Evolutionary conservation across 1,140 invertebrate genomes (phyloP), one percentile per base, ranked within the genome.

Genomic region (Dendroctonus valens): DNA sequence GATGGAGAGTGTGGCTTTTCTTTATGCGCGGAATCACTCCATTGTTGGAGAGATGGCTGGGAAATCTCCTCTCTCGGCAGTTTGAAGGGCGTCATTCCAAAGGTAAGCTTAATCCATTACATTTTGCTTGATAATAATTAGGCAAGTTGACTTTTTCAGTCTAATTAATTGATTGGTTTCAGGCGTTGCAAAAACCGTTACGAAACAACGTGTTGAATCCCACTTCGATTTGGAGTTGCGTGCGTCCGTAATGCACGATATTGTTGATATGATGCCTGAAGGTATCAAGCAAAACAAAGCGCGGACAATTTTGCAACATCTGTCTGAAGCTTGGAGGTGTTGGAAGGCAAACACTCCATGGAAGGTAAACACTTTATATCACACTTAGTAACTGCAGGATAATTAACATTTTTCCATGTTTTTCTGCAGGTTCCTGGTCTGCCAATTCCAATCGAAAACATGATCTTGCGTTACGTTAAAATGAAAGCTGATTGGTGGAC

Each of bases 401-500:
- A 26, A 26, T 26, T 26, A 1, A 26, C 26, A 26, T 26, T 26
- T 3, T 26, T 26, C 26, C 26, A 26, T 26, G 26, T 26, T 49
- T 7, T 59, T 49, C 59, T 76, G 9, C 64, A 86, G 83, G 94
- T 99, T 2, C 98, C 98, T 7, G 97, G 97, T 5, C 81, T 99
- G 7, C 98, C 98, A 0, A 99, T 94, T 51, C 98, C 98, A 0
- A 99, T 99, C 74, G 98, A 99, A 81, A 99, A 99, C 80, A 99
- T 99, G 97, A 99, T 99, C 72, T 85, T 99, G 14, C 87, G 98
- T 48, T 99, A 99, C 79, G 97, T 99, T 0, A 99, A 99, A 80
- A 99, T 99, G 89, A 99, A 99, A 79, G 97, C 98, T 0, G 98
- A 99, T 80, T 99, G 98, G 98, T 99, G 98, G 98, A 99, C 98